Evolutionary conservation across 2,888 invertebrate genomes (phyloP).

Genomic region (Agriopis leucophaearia): DNA sequence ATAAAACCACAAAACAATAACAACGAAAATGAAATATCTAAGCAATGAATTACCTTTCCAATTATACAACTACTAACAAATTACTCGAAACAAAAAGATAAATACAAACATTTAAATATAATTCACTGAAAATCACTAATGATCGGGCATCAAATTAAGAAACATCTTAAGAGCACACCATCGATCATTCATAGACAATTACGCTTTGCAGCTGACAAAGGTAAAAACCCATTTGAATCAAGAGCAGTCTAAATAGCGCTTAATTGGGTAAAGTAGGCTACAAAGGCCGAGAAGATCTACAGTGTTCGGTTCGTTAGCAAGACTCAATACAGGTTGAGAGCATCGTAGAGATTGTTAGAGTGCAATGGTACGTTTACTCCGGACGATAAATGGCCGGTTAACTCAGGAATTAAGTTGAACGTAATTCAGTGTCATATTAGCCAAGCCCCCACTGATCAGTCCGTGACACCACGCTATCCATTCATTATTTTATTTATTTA

Average conservation of each 20-base stretch:
- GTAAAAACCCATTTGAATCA: constrained; percentile 38
- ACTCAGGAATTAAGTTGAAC: not conserved
- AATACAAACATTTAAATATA: constrained; percentile 5
- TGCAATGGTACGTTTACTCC: constrained; percentile 20
- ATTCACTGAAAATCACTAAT: constrained; percentile 11
- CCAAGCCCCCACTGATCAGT: too few species aligned
- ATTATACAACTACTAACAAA: not conserved
- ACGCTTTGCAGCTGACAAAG: constrained; percentile 32
- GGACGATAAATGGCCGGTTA: constrained; percentile 3
- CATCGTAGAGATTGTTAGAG: constrained; percentile 20
- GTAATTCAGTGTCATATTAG: too few species aligned
- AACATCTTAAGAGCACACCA: constrained; percentile 20
- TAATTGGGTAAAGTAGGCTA: constrained; percentile 45
- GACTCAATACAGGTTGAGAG: constrained; percentile 42
- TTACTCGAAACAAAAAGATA: not conserved
- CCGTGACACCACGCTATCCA: too few species aligned
- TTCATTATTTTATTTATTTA: too few species aligned
- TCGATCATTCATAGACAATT: constrained; percentile 39
- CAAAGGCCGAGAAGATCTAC: constrained; percentile 40
- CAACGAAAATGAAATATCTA: not conserved
- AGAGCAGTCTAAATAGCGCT: constrained; percentile 41
- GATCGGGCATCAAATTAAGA: constrained; percentile 30
- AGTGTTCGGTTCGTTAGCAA: constrained; percentile 46
- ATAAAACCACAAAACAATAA: not conserved
- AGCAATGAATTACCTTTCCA: constrained; percentile 2